Percentiles rank a stretch among this genome's conserved stretches.
Conservation (phyloP, 2,888 invertebrate species). For the Nymphalis urticae region DNA sequence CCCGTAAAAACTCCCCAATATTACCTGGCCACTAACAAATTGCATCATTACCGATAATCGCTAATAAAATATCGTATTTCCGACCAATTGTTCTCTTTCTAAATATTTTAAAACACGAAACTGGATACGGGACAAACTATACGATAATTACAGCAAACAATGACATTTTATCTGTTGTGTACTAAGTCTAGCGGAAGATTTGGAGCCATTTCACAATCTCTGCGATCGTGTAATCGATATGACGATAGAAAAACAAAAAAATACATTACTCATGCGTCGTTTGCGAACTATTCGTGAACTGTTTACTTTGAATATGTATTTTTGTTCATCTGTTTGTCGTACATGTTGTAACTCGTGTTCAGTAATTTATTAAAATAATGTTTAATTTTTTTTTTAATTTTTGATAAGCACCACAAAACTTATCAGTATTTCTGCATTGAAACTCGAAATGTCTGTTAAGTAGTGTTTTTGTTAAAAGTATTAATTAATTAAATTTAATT, state of each 20-base stretch:
- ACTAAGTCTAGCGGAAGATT: slow-evolving; percentile 45
- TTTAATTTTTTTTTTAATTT: no score
- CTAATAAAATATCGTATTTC: slow-evolving; percentile 63
- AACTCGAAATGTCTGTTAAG: no score
- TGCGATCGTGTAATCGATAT: slow-evolving; percentile 23
- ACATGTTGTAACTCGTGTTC: no score
- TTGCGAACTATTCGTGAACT: slow-evolving; percentile 1
- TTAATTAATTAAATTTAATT: no score
- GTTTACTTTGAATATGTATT: background rate
- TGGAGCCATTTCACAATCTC: background rate
- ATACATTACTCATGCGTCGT: slow-evolving; percentile 14
- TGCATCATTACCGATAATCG: slow-evolving; percentile 48
- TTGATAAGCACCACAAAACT: no score
- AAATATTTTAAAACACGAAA: slow-evolving; percentile 66
- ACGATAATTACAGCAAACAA: slow-evolving; percentile 72
- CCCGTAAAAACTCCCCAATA: slow-evolving; percentile 6
- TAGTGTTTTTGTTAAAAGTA: no score
- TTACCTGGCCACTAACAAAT: slow-evolving; percentile 23
- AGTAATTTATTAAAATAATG: no score
- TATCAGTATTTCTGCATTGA: no score
- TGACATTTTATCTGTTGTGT: slow-evolving; percentile 57
- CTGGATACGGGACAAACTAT: slow-evolving; percentile 53
- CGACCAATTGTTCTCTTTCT: slow-evolving; percentile 46
- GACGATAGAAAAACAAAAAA: background rate
- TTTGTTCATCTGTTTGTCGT: no score